Evolutionary conservation across 1,140 invertebrate genomes (phyloP), one percentile per base, ranked within the genome.

Genomic region (Zaprionus inermis): DNA sequence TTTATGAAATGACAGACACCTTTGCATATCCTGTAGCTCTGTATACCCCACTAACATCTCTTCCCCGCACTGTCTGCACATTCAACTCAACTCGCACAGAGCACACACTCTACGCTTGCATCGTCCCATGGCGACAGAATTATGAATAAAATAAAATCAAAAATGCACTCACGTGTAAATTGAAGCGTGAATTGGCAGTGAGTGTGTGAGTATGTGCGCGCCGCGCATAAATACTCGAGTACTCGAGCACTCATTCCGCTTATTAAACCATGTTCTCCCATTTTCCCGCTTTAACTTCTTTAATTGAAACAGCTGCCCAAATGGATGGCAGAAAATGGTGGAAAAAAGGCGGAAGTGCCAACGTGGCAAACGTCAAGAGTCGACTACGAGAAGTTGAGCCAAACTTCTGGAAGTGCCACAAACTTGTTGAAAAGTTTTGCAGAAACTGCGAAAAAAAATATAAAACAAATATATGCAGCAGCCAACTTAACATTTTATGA

Each of bases 131-230:
- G 57, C 41, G 16, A 22, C 46, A 56, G 73, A 57, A 78, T 76
- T 79, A 76, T 78, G 82, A 85, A 85, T 76, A 68, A 88, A 86
- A 80, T 63, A 72, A 83, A 83, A 89, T 88, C 79, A 88, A 79
- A 88, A 83, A 89, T 83, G 79, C 84, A 80, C 70, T 83, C 58
- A 80, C 68, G 76, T 88, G 83, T 74, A 83, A 88, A 88, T 88
- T 83, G 69, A 78, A 58, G 68, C 67, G 54, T 67, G 46, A 73
- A 73, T 56, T 51, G 65, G 30, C 36, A 54, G 38, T 57, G 66
- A 68, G 66, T 20, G 36, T n/a, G 36, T 38, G 36, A 5, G 5
- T 38, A 14, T 14, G 36, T 41, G 38, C 9, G n/a, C n/a, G 38
- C 5, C 46, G n/a, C 36, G 41, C 32, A 46, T 60, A 44, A 66